These are phyloP conservation scores for Rhinogobius similis DNA, from an alignment of 2,113 vertebrate species.

Conservation along the genomic window DNA sequence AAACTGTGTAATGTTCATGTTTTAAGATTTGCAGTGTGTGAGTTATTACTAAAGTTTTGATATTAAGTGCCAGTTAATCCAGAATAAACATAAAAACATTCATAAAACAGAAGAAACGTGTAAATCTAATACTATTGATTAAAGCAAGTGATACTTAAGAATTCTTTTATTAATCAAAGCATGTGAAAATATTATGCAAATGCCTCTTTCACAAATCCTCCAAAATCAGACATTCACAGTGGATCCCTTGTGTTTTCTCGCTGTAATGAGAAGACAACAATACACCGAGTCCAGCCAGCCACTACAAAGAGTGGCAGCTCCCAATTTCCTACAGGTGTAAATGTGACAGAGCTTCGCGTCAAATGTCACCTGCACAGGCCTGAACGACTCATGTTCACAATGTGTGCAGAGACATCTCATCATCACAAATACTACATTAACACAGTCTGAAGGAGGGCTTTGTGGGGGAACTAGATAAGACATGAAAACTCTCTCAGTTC, in stretches of 20 bases:
- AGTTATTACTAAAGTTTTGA: too few relatives aligned
- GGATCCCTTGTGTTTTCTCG: conserved; percentile 14
- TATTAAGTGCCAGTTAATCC: neutral
- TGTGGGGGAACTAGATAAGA: neutral
- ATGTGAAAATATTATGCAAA: neutral
- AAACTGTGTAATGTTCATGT: too few relatives aligned
- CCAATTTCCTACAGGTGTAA: conserved; percentile 10
- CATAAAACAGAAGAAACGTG: neutral
- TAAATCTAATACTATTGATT: neutral
- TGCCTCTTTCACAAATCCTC: neutral
- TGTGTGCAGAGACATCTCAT: conserved; percentile 30
- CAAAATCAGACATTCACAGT: neutral
- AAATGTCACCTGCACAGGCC: conserved; percentile 13
- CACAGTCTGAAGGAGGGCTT: conserved; percentile 12
- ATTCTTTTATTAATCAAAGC: neutral
- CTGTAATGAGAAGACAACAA: neutral
- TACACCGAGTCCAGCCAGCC: neutral
- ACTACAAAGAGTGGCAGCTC: conserved; percentile 16
- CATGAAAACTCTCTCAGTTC: neutral
- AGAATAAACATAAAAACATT: neutral
- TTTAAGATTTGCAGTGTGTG: too few relatives aligned
- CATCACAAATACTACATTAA: conserved; percentile 28
- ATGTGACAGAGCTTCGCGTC: too few relatives aligned
- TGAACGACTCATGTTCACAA: neutral
- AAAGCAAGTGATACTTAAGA: neutral